Conservation (phyloP, 2,888 invertebrate species). For the Amphipoea lucens region DNA sequence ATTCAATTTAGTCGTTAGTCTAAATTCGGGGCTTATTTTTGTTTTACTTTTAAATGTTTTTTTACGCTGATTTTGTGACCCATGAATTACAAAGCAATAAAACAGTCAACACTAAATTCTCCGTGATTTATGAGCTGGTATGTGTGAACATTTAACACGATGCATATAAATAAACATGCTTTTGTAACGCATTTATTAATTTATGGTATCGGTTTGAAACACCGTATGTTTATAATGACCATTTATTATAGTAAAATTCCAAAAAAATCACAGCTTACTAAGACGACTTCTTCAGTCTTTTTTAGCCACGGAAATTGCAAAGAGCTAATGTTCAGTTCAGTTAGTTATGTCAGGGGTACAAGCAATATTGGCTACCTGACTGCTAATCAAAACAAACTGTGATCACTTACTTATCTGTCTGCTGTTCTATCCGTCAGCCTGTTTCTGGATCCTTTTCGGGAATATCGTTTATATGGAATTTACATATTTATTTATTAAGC, state of each 20-base stretch:
- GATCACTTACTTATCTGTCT: not conserved
- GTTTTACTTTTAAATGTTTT: conserved; percentile 20
- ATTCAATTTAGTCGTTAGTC: too few relatives aligned
- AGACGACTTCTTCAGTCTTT: not conserved
- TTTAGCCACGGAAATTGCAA: not conserved
- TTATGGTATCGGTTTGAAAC: conserved; percentile 12
- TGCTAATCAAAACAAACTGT: not conserved
- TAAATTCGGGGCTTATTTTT: not conserved
- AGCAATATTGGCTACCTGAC: not conserved
- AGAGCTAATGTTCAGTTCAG: not conserved
- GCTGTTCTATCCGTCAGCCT: not conserved
- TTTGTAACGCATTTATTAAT: not conserved
- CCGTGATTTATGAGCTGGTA: conserved; percentile 28
- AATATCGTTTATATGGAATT: not conserved
- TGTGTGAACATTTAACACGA: conserved; percentile 39
- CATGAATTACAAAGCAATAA: conserved; percentile 33
- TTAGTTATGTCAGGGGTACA: not conserved
- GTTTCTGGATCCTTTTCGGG: not conserved
- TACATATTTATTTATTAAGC: not conserved
- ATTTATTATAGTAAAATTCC: not conserved
- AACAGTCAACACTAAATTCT: conserved; percentile 35
- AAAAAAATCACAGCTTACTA: not conserved
- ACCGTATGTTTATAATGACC: conserved; percentile 11
- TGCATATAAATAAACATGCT: conserved; percentile 20
- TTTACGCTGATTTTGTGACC: conserved; percentile 22